phyloP scores from a whole-genome alignment of 2,888 invertebrate species.

The Ennomos quercinarius region DNA sequence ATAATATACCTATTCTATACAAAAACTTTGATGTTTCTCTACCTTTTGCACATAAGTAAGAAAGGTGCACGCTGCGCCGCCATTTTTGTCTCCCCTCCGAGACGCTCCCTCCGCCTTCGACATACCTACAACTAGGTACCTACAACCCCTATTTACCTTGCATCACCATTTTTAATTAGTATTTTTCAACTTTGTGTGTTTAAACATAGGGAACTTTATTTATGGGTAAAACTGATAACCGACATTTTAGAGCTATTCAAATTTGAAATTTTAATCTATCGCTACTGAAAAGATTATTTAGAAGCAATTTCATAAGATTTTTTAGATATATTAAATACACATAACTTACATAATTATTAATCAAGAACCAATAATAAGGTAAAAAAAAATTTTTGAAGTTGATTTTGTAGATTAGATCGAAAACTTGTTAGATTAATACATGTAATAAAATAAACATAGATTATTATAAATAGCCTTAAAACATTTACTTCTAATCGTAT shows the following conservation, averaged over 20 bases:
- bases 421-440: background rate
- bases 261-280: too few relatives aligned
- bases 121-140: slow-evolving; percentile 40
- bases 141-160: slow-evolving; percentile 38
- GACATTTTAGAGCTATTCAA: too few relatives aligned
- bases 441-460: background rate
- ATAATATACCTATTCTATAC: too few relatives aligned
- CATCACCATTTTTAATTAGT: slow-evolving; percentile 38
- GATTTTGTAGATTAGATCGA: background rate
- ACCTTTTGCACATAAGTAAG: slow-evolving; percentile 35
- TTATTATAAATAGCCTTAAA: slow-evolving; percentile 25
- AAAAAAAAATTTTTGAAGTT: background rate
- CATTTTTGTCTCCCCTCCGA: slow-evolving; percentile 77
- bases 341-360: too few relatives aligned
- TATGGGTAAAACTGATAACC: too few relatives aligned
- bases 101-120: slow-evolving; percentile 44
- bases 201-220: too few relatives aligned
- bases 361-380: too few relatives aligned
- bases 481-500: slow-evolving; percentile 21
- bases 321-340: too few relatives aligned
- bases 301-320: too few relatives aligned
- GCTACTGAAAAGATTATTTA: too few relatives aligned
- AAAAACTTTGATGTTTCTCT: background rate
- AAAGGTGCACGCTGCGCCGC: slow-evolving; percentile 64
- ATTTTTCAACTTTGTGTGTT: slow-evolving; percentile 20